A percentile compares a stretch with the other conserved stretches of the same genome.
phyloP scores from a whole-genome alignment of 2,888 invertebrate species.

The Cactoblastis cactorum region DNA sequence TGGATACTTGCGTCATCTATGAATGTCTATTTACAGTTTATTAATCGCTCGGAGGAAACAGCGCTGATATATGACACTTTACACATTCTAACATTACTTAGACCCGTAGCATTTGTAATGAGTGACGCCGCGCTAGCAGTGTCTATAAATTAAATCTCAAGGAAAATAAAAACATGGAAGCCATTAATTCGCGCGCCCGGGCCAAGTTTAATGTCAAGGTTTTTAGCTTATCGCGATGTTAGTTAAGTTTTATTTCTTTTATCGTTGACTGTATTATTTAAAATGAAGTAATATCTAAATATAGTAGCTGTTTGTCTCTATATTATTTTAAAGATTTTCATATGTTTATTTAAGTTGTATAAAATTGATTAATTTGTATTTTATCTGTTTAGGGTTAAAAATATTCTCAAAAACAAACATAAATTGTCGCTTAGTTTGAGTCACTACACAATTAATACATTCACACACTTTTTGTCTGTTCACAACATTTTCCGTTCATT shows the following conservation, averaged over 20 bases:
- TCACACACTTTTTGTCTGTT: no score
- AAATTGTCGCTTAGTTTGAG: no score
- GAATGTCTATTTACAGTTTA: slow-evolving; percentile 53
- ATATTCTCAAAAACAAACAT: no score
- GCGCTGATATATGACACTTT: slow-evolving; percentile 72
- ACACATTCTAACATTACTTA: slow-evolving; percentile 70
- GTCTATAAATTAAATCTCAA: slow-evolving; percentile 78
- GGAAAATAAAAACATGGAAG: slow-evolving; percentile 79
- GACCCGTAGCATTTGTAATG: slow-evolving; percentile 68
- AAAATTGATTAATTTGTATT: no score
- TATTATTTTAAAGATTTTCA: slow-evolving; percentile 13
- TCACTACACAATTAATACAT: no score
- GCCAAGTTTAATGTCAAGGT: slow-evolving; percentile 80
- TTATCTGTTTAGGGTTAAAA: no score
- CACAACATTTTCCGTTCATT: no score
- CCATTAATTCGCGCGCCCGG: slow-evolving; percentile 77
- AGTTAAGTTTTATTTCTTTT: slow-evolving; percentile 70
- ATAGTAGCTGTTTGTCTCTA: slow-evolving; percentile 36
- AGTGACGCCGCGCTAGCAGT: slow-evolving; percentile 66
- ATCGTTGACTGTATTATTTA: slow-evolving; percentile 61
- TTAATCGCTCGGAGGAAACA: slow-evolving; percentile 63
- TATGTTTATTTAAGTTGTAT: no score
- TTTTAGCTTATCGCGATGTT: slow-evolving; percentile 75
- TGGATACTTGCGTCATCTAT: slow-evolving; percentile 49
- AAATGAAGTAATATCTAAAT: slow-evolving; percentile 57